phyloP scores from a whole-genome alignment of 2,113 vertebrate genomes.

The Suricata suricatta region DNA sequence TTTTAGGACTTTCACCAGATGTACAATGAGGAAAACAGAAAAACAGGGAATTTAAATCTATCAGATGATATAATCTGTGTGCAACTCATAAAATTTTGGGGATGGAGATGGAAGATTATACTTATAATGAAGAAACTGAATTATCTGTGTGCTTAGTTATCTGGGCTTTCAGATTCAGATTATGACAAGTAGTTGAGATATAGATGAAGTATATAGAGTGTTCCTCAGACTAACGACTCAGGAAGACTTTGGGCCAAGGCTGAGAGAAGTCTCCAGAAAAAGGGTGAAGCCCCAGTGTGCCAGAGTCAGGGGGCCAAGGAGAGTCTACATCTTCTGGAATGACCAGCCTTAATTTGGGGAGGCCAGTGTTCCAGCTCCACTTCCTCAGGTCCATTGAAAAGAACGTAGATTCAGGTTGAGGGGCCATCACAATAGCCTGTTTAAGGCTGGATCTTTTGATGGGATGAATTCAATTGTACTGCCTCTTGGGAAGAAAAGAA shows the following conservation, averaged over 20 bases:
- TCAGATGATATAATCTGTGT: not conserved
- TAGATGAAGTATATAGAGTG: not conserved
- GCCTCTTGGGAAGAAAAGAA: not conserved
- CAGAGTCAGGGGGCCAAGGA: not conserved
- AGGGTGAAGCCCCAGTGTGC: not conserved
- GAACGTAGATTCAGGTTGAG: not conserved
- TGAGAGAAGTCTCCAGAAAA: not conserved
- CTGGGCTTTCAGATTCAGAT: not conserved
- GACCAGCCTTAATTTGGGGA: not conserved
- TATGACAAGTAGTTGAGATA: slow-evolving; percentile 9
- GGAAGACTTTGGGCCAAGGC: not conserved
- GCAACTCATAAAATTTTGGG: not conserved
- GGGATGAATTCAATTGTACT: not conserved
- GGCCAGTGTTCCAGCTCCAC: not conserved
- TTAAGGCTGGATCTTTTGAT: not conserved
- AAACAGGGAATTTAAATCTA: slow-evolving; percentile 22
- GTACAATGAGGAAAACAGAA: not conserved
- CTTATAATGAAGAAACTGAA: not conserved
- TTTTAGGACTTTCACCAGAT: not conserved
- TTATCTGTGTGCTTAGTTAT: not conserved
- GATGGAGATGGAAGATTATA: not conserved
- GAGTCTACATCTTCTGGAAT: not conserved
- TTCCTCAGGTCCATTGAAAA: not conserved
- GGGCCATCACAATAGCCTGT: not conserved
- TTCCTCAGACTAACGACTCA: not conserved